Percentiles rank a stretch among this genome's conserved stretches.
Conservation (phyloP, 1,140 invertebrate genomes). For the Gonatopus flavifemur region DNA sequence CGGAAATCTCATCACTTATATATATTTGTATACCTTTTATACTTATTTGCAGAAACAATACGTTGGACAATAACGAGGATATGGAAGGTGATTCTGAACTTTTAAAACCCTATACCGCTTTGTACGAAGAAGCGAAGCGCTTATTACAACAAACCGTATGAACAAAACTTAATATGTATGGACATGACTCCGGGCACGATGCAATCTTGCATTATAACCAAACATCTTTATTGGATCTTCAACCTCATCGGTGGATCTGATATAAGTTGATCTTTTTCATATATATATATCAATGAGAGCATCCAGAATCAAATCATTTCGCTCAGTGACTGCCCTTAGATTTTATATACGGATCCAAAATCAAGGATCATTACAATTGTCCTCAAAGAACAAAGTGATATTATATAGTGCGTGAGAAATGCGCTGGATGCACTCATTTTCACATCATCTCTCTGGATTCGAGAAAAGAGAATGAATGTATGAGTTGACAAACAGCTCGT, state of each 20-base stretch:
- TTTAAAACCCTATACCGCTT: slow-evolving; percentile 43
- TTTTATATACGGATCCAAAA: background rate
- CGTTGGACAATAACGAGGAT: slow-evolving; percentile 33
- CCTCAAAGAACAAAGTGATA: background rate
- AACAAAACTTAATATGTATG: slow-evolving; percentile 14
- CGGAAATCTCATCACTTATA: too few relatives aligned
- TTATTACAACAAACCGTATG: slow-evolving; percentile 39
- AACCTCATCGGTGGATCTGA: background rate
- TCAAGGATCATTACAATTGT: background rate
- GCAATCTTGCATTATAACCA: slow-evolving; percentile 1
- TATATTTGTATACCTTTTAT: too few relatives aligned
- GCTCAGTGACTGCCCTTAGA: background rate
- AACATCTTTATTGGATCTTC: background rate
- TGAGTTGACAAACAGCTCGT: too few relatives aligned
- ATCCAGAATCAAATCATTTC: background rate
- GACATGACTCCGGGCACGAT: background rate
- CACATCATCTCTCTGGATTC: too few relatives aligned
- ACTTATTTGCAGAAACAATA: slow-evolving; percentile 30
- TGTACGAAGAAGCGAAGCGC: slow-evolving; percentile 52
- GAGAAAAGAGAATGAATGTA: too few relatives aligned
- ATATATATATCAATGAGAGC: background rate
- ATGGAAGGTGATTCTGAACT: slow-evolving; percentile 40
- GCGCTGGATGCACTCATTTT: background rate
- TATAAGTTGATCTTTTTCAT: background rate
- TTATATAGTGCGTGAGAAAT: background rate